Evolutionary conservation across 2,113 vertebrate species (phyloP).

Genomic region (Sialia sialis): DNA sequence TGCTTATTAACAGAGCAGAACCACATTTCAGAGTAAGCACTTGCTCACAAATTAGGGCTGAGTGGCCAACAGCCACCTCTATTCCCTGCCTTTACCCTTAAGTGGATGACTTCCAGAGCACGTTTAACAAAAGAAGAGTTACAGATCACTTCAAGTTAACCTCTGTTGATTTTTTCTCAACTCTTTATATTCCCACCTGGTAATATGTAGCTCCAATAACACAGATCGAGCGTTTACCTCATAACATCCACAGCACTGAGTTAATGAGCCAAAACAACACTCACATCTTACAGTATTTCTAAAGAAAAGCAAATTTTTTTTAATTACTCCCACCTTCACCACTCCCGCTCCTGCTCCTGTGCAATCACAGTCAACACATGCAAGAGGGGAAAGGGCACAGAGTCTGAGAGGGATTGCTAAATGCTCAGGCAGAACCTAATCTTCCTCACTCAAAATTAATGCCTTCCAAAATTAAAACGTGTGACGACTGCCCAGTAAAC

Average conservation of each 20-base stretch:
- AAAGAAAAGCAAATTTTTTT: background rate
- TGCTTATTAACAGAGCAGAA: background rate
- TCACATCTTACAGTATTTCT: background rate
- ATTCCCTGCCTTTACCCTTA: background rate
- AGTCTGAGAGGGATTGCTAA: background rate
- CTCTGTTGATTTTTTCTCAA: background rate
- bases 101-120: background rate
- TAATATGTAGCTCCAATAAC: background rate
- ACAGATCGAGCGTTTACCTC: rapidly evolving
- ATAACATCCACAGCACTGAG: rapidly evolving
- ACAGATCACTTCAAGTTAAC: background rate
- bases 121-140: background rate
- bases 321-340: background rate
- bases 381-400: background rate
- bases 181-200: background rate
- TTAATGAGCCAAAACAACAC: background rate
- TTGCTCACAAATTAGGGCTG: background rate
- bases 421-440: background rate
- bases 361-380: background rate
- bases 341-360: background rate
- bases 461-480: background rate
- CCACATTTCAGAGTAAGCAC: background rate
- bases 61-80: background rate
- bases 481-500: background rate
- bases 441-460: background rate